phyloP scores from a whole-genome alignment of 64 coral and sea anemone species.

The Stichodactyla mertensii region DNA sequence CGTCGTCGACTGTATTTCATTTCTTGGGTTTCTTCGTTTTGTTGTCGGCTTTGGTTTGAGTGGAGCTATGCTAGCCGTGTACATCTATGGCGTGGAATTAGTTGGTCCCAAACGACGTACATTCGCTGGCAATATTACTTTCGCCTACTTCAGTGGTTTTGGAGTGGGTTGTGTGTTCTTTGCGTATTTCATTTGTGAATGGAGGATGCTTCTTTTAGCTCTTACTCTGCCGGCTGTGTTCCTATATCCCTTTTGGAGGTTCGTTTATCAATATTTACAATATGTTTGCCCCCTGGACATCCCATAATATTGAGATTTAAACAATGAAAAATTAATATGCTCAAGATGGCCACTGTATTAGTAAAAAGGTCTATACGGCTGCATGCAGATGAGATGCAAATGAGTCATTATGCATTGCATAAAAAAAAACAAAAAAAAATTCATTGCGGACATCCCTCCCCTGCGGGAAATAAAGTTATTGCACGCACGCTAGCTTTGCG shows the following conservation, averaged over 20 bases:
- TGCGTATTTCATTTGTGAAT: conserved; percentile 33
- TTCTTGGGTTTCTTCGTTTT: conserved; percentile 49
- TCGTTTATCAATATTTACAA: not conserved
- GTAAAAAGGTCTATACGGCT: not conserved
- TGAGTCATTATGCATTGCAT: too few species aligned
- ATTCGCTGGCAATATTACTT: conserved; percentile 19
- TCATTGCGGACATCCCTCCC: too few species aligned
- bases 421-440: too few species aligned
- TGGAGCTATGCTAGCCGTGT: conserved; percentile 36
- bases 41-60: conserved; percentile 25
- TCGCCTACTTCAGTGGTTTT: conserved; percentile 38
- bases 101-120: conserved; percentile 47
- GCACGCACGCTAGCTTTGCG: too few species aligned
- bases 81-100: conserved; percentile 54
- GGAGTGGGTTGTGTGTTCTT: conserved; percentile 23
- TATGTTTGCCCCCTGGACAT: too few species aligned
- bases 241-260: conserved; percentile 58
- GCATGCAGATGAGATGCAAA: too few species aligned
- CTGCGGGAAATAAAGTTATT: too few species aligned
- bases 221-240: conserved; percentile 3
- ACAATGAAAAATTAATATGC: too few species aligned
- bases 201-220: conserved; percentile 25
- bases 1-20: conserved; percentile 44
- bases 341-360: too few species aligned
- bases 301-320: too few species aligned